Evolutionary conservation across 2,888 invertebrate genomes (phyloP), one percentile per base, ranked within the genome.

Genomic region (Tribolium freemani): DNA sequence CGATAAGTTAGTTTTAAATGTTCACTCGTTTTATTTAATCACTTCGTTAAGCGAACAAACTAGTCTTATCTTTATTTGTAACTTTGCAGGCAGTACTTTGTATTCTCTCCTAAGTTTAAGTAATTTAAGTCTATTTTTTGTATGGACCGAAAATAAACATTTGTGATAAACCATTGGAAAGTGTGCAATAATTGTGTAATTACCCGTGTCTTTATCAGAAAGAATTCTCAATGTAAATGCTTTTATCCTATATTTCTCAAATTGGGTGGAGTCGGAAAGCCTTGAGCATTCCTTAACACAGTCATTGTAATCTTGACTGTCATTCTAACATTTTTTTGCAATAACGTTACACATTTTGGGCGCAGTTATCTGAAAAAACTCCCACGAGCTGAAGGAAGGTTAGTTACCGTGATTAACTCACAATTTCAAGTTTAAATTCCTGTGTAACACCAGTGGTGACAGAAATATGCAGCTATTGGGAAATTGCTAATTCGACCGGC

Each of bases 231-330:
- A 73, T 71, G 77, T 60, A 58, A 61, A 61, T 48, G 48, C 30
- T 13, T 51, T 72, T 57, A 61, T 64, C 38, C 45, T 56, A 50
- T 44, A 64, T 60, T 74, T 72, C 68, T 74, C n/a, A 48, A 45
- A 63, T 71, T 64, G 79, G 82, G 84, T 83, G 84, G 83, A 83
- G 84, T 79, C 80, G 80, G 81, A 80, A 81, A 80, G 78, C 84
- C 84, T 85, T 85, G 82, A 79, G 71, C 73, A 75, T 60, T 75
- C 75, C 70, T 31, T 45, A 53, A 21, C 44, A 10, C 45, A 45
- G 11, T 51, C 38, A 38, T 38, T 38, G 38, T 38, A 38, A 38
- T 38, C n/a, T 38, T 38, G n/a, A 38, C 38, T 38, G 38, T 38
- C n/a, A 38, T 38, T 38, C 6, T 8, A 8, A 8, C n/a, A 38